phyloP scores from a whole-genome alignment of 2,888 invertebrate species.

The Lottia scabra region DNA sequence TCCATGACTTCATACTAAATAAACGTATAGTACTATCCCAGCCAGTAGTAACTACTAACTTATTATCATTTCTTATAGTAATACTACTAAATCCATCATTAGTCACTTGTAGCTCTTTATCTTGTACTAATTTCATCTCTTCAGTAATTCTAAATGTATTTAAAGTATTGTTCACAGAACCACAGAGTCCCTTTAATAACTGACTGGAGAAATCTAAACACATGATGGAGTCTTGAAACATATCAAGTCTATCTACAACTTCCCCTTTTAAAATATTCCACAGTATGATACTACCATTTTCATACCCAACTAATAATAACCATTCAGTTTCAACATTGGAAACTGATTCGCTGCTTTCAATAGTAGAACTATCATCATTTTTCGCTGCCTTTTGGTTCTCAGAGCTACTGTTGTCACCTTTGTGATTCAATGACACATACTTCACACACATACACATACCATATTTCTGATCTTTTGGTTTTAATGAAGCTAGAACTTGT shows the following conservation, averaged over 20 bases:
- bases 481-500: constrained; percentile 19
- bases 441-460: constrained; percentile 56
- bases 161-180: constrained; percentile 44
- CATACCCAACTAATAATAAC: constrained; percentile 50
- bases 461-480: constrained; percentile 14
- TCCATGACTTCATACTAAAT: constrained; percentile 54
- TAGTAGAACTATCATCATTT: too few species aligned
- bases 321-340: background rate
- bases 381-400: too few species aligned
- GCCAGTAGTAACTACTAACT: constrained; percentile 57
- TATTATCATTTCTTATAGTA: constrained; percentile 50
- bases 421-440: constrained; percentile 12
- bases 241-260: constrained; percentile 27
- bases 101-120: constrained; percentile 26
- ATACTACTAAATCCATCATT: constrained; percentile 55
- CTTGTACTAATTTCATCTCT: constrained; percentile 22
- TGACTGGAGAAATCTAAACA: constrained; percentile 40
- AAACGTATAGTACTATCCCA: constrained; percentile 60
- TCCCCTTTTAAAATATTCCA: constrained; percentile 45
- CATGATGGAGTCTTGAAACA: constrained; percentile 45
- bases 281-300: constrained; percentile 52
- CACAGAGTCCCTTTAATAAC: constrained; percentile 37
- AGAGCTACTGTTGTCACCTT: background rate
- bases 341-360: background rate
- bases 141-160: constrained; percentile 35